Evolutionary conservation across 2,888 invertebrate species (phyloP), one percentile per base, ranked within the genome.

Genomic region (Platycnemis pennipes): DNA sequence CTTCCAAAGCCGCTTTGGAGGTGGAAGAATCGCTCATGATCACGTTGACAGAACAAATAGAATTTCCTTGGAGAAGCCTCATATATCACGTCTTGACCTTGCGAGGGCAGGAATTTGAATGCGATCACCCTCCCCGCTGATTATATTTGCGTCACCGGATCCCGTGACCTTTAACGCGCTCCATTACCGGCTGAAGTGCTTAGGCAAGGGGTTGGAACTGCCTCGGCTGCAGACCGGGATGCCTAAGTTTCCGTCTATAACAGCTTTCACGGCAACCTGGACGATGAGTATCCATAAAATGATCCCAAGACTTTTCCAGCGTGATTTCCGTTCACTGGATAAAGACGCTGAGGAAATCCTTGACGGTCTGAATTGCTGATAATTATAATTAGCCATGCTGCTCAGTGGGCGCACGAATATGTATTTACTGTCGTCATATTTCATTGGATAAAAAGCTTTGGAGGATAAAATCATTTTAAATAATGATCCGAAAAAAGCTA

Each of bases 21-120:
- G 31, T 8, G 69, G 69, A 31, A 69, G 31, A 31, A 31, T 31
- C 31, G 31, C 13, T 22, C 69, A n/a, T 8, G 31, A 69, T 31
- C 69, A 37, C 31, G 31, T 5, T 37, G 5, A 37, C 37, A 13
- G 16, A 37, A 37, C 37, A 77, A 37, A 77, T 77, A 31, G 77
- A 63, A 63, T 16, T 13, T 77, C 77, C n/a, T n/a, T 37, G 37
- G 77, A 77, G 77, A 77, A 77, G 77, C 77, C 77, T 2, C 77
- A 77, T 77, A 77, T 16, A 77, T 77, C 77, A 77, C 77, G 77
- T 37, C 77, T 13, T n/a, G 77, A 77, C 77, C 77, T 77, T 77
- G 37, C 13, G 77, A 77, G 77, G 37, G 77, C 22, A 77, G 77
- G 77, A 77, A 77, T 77, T 77, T 77, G 77, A 77, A 77, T 77